Evolutionary conservation across 2,113 vertebrate genomes (phyloP).

Genomic region (Mionectes macconnelli): DNA sequence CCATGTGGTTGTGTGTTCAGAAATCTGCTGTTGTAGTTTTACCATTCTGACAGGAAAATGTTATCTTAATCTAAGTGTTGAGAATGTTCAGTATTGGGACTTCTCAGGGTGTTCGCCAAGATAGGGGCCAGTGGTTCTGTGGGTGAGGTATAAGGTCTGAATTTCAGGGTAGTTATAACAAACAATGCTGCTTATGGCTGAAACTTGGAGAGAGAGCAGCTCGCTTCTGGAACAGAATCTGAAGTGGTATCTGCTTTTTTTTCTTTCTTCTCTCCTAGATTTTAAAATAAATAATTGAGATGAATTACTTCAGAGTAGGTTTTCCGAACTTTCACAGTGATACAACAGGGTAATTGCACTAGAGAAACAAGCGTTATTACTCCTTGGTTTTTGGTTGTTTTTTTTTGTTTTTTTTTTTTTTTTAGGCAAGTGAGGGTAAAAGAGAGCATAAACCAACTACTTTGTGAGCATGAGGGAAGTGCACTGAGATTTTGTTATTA

Average conservation of each 20-base stretch:
- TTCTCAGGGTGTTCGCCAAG: neutral
- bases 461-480: neutral
- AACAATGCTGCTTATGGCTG: neutral
- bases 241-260: neutral
- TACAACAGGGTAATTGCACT: neutral
- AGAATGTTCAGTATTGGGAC: neutral
- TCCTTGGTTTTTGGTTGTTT: neutral
- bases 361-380: neutral
- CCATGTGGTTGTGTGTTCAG: neutral
- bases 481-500: neutral
- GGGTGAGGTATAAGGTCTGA: neutral
- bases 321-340: neutral
- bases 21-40: neutral
- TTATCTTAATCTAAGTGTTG: neutral
- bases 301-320: neutral
- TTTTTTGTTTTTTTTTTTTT: neutral
- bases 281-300: neutral
- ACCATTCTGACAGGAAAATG: neutral
- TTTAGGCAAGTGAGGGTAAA: neutral
- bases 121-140: neutral
- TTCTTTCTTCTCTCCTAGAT: neutral
- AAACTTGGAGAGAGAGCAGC: neutral
- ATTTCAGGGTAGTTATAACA: neutral
- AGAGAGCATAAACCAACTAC: neutral
- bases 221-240: neutral